These are phyloP conservation scores for Octonoba sinensis DNA, from an alignment of 2,888 invertebrate species.

Conservation along the genomic window DNA sequence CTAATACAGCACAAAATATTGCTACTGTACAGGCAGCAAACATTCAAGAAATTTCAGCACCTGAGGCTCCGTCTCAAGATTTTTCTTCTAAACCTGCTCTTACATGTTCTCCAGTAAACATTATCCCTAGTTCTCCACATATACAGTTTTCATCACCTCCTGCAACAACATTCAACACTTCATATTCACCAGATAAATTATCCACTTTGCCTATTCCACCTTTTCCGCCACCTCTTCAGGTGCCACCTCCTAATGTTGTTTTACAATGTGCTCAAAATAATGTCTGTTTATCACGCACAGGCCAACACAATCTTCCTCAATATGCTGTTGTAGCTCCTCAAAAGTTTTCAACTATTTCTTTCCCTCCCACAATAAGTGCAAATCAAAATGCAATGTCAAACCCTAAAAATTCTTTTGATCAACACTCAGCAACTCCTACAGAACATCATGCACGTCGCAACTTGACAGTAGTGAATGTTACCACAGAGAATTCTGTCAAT, in stretches of 20 bases:
- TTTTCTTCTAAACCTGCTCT: background rate
- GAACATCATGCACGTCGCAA: no score
- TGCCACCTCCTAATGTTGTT: slow-evolving; percentile 24
- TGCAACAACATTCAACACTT: background rate
- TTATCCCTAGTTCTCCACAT: no score
- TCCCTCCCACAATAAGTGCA: background rate
- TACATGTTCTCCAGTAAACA: no score
- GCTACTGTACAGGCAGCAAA: background rate
- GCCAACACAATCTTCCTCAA: background rate
- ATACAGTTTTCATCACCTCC: background rate
- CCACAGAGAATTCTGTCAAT: background rate
- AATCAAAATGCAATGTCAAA: background rate
- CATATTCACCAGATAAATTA: background rate
- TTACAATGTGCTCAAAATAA: background rate
- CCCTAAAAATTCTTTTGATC: no score
- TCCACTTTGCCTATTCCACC: background rate
- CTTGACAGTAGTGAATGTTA: background rate
- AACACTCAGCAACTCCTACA: no score
- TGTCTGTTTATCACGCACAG: background rate
- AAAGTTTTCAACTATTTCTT: no score
- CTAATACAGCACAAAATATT: no score
- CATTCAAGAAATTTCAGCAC: background rate
- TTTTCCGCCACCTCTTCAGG: slow-evolving; percentile 14
- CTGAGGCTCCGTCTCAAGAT: background rate
- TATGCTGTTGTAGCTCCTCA: background rate